Evolutionary conservation across 1,140 invertebrate genomes (phyloP), one percentile per base, ranked within the genome.

Genomic region (Cydia strobilella): DNA sequence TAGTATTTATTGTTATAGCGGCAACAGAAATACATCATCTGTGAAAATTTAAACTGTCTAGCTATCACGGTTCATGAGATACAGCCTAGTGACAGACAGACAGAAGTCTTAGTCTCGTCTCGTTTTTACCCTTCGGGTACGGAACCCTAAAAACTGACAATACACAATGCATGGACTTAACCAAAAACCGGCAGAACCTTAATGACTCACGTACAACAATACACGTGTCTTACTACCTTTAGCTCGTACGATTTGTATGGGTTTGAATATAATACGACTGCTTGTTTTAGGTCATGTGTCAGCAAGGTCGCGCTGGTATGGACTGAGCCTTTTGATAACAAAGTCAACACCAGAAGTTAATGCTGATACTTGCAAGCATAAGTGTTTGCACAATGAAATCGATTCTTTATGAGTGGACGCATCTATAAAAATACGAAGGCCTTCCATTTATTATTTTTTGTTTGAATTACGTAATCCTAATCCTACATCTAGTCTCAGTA

Each of bases 121-220:
- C n/a, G n/a, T n/a, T n/a, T n/a, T n/a, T n/a, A n/a, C n/a, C n/a
- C n/a, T n/a, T n/a, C n/a, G n/a, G n/a, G n/a, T n/a, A n/a, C n/a
- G n/a, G n/a, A n/a, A n/a, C n/a, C n/a, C n/a, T n/a, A n/a, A n/a
- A n/a, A 84, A 84, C 77, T 78, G 77, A 87, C 87, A 86, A 89
- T 89, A 85, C 81, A 91, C 89, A 91, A 91, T 90, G 84, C 87
- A 81, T 86, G 82, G 90, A 89, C 88, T 89, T 88, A 90, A 85
- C 90, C 89, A 90, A 91, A 93, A 90, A 84, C 72, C 82, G 74
- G 76, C 74, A 78, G 76, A 79, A 75, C 84, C 75, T 78, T 91
- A 91, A 93, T 93, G 90, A 93, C 81, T 91, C 90, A 93, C 90
- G 90, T 93, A 89, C 77, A 75, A 87, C 85, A 88, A 89, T 90